Base-by-base conservation (phyloP, 2,797 vertebrate genomes). In the Poecilia gillii region DNA sequence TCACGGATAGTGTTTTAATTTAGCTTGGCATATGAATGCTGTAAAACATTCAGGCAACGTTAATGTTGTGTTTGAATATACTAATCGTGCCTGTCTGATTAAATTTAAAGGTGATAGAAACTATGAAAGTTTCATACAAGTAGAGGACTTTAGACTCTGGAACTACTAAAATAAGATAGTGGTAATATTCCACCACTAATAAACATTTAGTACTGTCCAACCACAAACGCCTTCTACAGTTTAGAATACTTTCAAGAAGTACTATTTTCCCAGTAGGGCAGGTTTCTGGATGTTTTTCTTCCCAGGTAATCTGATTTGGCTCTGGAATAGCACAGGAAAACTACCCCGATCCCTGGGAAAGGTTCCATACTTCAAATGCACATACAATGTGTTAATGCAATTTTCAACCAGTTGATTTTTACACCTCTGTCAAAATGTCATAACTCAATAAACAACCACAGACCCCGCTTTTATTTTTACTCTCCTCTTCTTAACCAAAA, bases 341-440 rank as follows among this genome's bases (percentile, higher is more conserved):
- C 23, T 70, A n/a, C 0, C 1, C 25, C 6, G 4, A 70, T 6
- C 20, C 23, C 13, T 70, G 39, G 66, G 13, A 70, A 70, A 70
- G 66, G 6, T 28, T n/a, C 11, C 23, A 5, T 5, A n/a, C 3
- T 12, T 68, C 43, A 71, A 46, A 45, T 71, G 55, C 66, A 72
- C 45, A 46, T 64, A 72, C 62, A 49, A 74, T 80, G 82, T 93
- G 86, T 94, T 92, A 93, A 85, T 87, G 78, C 87, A 80, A 87
- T 82, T 71, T 72, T 88, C 86, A 80, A 68, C 77, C 25, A 86
- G 88, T 94, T 92, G 95, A 96, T 96, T 96, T 96, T 96, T 95
- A 96, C 94, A 93, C 87, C 70, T 87, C 79, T 85, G 79, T 85
- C 84, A 89, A 88, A 79, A 90, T 92, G 92, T 93, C 94, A 82